Evolutionary conservation across 2,113 vertebrate genomes (phyloP).

Genomic region (Neodontobutis hainanensis): DNA sequence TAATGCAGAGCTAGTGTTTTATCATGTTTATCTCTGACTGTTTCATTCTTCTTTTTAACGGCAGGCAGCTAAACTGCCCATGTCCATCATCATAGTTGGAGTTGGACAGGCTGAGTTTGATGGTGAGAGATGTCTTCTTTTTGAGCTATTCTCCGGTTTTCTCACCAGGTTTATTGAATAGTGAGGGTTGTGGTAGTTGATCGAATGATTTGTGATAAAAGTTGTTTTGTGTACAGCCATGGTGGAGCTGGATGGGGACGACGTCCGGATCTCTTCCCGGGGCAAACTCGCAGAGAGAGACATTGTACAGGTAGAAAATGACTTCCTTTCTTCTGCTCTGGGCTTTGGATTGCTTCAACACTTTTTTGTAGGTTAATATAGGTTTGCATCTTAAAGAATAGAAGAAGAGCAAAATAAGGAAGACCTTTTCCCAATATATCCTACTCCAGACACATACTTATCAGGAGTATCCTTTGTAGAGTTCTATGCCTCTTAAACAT

Average conservation of each 20-base stretch:
- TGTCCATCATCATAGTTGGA: conserved; percentile 96
- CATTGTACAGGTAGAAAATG: conserved; percentile 88
- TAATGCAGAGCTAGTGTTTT: not conserved
- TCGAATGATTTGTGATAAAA: conserved; percentile 6
- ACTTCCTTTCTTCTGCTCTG: conserved; percentile 1
- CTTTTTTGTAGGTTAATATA: too few species aligned
- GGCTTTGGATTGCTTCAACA: too few species aligned
- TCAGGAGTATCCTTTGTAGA: too few species aligned
- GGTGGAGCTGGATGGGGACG: conserved; percentile 94
- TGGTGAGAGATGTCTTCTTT: conserved; percentile 80
- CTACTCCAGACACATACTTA: too few species aligned
- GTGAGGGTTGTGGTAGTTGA: too few species aligned
- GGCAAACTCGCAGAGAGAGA: conserved; percentile 92
- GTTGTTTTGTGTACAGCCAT: conserved; percentile 81
- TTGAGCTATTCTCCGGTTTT: not conserved
- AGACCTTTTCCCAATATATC: too few species aligned
- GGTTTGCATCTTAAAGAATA: too few species aligned
- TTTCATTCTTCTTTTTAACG: conserved; percentile 44
- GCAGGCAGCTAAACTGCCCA: conserved; percentile 94
- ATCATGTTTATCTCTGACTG: conserved; percentile 12
- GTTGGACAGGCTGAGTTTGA: conserved; percentile 96
- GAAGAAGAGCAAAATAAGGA: too few species aligned
- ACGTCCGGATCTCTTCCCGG: conserved; percentile 90
- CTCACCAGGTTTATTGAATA: not conserved
- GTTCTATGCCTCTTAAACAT: too few species aligned